Evolutionary conservation across 2,888 invertebrate genomes (phyloP), one percentile per base, ranked within the genome.

Genomic region (Cephonodes hylas): DNA sequence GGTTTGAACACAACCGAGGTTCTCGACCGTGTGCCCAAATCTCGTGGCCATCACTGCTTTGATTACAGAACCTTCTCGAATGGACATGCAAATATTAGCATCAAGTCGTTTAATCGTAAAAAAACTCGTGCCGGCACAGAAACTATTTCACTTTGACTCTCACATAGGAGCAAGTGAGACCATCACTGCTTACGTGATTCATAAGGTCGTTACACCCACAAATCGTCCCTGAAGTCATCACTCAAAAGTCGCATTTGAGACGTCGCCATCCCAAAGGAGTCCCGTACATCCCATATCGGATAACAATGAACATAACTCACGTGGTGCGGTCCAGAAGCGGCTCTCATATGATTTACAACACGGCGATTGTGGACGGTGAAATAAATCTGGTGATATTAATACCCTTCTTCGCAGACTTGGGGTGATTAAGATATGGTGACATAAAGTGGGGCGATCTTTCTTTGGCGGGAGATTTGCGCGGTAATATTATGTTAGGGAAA

Each of bases 291-390:
- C 44, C 60, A 31, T 81, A 85, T 86, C 78, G 76, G 79, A 79
- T 82, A 82, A 79, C 85, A 80, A 80, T 80, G 81, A 80, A 76
- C 71, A 82, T 87, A 85, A 85, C 74, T 86, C 83, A 85, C 77
- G 75, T 81, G 76, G 77, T 77, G 73, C 75, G 80, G 81, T 85
- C 83, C 80, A 77, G 72, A 62, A 70, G 69, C 38, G 73, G 69
- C 65, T 66, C 70, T 68, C 70, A 69, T 69, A 75, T 84, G 85
- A 86, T 86, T 82, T 85, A 86, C 78, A 72, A 67, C 63, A 76
- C 83, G 77, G 74, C 81, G 84, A 84, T 85, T 80, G 84, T 77
- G 79, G 76, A 70, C 75, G 63, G 67, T 74, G 80, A 83, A 84
- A 85, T 85, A 84, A 81, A 85, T 84, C 83, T 80, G 66, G 60